Percentiles rank a stretch among this genome's conserved stretches.
Conservation (phyloP, 2,113 vertebrate species). For the Salminus brasiliensis region DNA sequence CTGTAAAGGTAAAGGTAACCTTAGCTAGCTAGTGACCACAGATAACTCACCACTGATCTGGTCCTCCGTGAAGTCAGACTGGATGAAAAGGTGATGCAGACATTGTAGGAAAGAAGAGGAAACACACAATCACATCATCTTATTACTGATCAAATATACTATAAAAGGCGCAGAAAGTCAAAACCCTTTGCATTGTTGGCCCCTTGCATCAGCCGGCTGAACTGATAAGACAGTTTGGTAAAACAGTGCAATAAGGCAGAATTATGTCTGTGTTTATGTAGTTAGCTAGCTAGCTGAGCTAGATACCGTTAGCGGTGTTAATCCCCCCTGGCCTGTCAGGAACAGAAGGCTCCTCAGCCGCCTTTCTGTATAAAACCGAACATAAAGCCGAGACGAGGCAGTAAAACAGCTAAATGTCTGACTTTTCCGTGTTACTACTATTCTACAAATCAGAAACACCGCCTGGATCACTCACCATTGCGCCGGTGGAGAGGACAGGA, state of each 20-base stretch:
- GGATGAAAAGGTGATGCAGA: constrained; percentile 39
- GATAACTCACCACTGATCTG: constrained; percentile 85
- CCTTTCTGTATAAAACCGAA: background rate
- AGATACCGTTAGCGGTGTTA: background rate
- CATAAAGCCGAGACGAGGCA: background rate
- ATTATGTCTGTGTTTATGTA: too few relatives aligned
- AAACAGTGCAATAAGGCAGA: background rate
- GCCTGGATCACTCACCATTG: constrained; percentile 37
- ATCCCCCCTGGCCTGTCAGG: background rate
- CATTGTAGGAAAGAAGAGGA: background rate
- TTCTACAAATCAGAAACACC: background rate
- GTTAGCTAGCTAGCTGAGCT: background rate
- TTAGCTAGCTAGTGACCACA: too few relatives aligned
- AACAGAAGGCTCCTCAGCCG: background rate
- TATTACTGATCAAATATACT: too few relatives aligned
- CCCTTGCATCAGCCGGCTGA: background rate
- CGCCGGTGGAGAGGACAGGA: constrained; percentile 8
- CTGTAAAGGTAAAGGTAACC: background rate
- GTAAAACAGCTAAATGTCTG: too few relatives aligned
- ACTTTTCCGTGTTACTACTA: background rate
- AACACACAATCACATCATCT: background rate
- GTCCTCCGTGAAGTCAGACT: constrained; percentile 94
- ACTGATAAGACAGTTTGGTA: background rate
- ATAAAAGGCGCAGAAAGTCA: background rate
- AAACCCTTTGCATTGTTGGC: background rate